Base-by-base conservation (phyloP, 2,888 invertebrate genomes). In the Apamea crenata region DNA sequence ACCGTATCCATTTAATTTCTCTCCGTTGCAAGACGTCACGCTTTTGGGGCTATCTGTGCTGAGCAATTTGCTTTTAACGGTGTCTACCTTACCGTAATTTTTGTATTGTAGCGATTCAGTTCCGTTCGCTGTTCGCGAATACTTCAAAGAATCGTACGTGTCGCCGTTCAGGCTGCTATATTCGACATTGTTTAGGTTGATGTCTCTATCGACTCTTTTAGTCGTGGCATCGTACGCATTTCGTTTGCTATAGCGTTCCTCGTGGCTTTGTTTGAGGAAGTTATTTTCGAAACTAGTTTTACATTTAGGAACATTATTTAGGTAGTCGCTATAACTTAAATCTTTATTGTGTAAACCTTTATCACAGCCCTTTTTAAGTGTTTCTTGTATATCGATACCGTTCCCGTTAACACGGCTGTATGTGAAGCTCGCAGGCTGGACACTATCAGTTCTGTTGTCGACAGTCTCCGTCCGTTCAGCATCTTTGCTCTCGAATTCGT, bases 291-390 rank as follows among this genome's bases (percentile, higher is more conserved):
- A 96, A 94, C 96, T 96, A 95, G 93, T 95, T 93, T 96, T 97
- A 94, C 95, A 95, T 95, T 96, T 97, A 96, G 97, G 96, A 96
- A 97, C 97, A 95, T 96, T 96, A 91, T 95, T 96, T 92, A 96
- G 93, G 93, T 96, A 96, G 91, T 97, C 96, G 93, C 93, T 95
- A 95, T 94, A 96, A 90, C 92, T 93, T 94, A 95, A 92, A 91
- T 96, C 96, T 93, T 96, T 96, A 94, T 92, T 95, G 93, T 97
- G 97, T 93, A 97, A 94, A 88, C 96, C 96, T 95, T 96, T 96
- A 94, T 97, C 97, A 96, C 97, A 97, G 96, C 96, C 96, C 87
- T 96, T 97, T 93, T 96, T 96, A 72, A 97, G 94, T 88, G 97
- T 96, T 90, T 97, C 97, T 90, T 96, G 95, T 91, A 96, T 96